Conservation (phyloP, 2,797 vertebrate genomes). For the Menidia menidia region DNA sequence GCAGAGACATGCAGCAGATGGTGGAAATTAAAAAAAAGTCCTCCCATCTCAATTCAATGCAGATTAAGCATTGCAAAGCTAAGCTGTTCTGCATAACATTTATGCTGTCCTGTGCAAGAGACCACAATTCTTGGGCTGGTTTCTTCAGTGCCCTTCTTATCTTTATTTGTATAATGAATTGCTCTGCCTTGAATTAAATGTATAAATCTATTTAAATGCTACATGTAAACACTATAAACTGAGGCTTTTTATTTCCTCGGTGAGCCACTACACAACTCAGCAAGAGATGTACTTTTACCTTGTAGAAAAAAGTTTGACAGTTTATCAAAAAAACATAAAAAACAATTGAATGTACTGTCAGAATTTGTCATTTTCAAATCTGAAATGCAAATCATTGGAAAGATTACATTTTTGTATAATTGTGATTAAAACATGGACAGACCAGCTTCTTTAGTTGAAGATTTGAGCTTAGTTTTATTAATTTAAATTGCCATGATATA, state of each 20-base stretch:
- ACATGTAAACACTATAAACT: conserved; percentile 1
- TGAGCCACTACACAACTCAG: not conserved
- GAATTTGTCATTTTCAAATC: conserved; percentile 45
- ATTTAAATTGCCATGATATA: too few relatives aligned
- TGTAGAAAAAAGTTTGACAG: conserved; percentile 25
- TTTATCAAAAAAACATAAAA: conserved; percentile 6
- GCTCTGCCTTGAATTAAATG: conserved; percentile 30
- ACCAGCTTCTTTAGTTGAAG: too few relatives aligned
- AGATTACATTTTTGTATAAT: conserved; percentile 1
- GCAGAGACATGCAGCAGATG: conserved; percentile 82
- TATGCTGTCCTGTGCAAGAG: conserved; percentile 37
- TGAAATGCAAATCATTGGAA: conserved; percentile 50
- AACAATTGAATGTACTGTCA: conserved; percentile 44
- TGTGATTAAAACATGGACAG: not conserved
- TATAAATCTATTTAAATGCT: conserved; percentile 32
- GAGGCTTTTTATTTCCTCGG: conserved; percentile 27
- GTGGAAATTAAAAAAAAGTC: conserved; percentile 47
- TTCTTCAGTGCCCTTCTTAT: conserved; percentile 39
- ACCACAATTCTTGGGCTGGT: conserved; percentile 58
- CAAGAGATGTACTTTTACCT: conserved; percentile 12
- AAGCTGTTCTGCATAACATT: conserved; percentile 55
- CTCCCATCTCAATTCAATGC: conserved; percentile 68
- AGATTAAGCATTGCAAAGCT: conserved; percentile 70
- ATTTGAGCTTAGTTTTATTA: too few relatives aligned
- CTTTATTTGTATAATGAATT: conserved; percentile 35